phyloP scores from a whole-genome alignment of 1,140 invertebrate genomes.

The Psilanteris sp. region DNA sequence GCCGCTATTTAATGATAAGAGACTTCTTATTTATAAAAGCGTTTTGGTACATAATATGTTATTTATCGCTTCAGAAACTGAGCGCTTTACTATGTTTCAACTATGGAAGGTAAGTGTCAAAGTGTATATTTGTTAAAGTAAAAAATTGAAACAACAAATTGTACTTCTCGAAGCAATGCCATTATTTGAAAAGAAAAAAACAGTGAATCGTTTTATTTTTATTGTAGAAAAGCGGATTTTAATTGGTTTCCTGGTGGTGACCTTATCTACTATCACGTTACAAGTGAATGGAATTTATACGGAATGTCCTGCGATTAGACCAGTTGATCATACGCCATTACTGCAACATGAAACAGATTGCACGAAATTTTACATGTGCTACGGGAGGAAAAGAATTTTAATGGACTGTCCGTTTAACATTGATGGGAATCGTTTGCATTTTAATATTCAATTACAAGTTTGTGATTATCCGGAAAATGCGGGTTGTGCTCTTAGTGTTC shows the following conservation, averaged over 20 bases:
- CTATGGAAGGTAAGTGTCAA: constrained; percentile 36
- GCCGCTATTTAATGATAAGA: constrained; percentile 40
- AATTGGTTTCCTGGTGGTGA: constrained; percentile 1
- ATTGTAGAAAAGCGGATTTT: constrained; percentile 12
- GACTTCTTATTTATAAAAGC: constrained; percentile 29
- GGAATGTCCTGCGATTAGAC: constrained; percentile 40
- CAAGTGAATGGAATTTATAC: constrained; percentile 4
- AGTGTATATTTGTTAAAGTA: too few species aligned
- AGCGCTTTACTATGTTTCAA: constrained; percentile 8
- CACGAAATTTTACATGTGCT: constrained; percentile 80
- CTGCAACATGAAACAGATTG: constrained; percentile 79
- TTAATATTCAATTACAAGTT: constrained; percentile 79
- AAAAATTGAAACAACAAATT: too few species aligned
- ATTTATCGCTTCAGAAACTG: constrained; percentile 10
- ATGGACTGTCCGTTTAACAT: constrained; percentile 74
- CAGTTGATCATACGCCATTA: constrained; percentile 55
- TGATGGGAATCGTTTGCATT: constrained; percentile 71
- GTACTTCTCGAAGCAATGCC: too few species aligned
- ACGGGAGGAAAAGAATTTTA: constrained; percentile 76
- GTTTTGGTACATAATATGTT: constrained; percentile 11
- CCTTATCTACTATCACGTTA: not conserved
- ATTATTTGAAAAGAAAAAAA: too few species aligned
- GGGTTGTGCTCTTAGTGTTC: constrained; percentile 1
- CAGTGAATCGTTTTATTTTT: constrained; percentile 3
- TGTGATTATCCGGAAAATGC: constrained; percentile 61